A percentile compares a stretch with the other conserved stretches of the same genome.
Evolutionary conservation across 2,113 vertebrate species (phyloP).

Genomic region (Pimephales promelas): DNA sequence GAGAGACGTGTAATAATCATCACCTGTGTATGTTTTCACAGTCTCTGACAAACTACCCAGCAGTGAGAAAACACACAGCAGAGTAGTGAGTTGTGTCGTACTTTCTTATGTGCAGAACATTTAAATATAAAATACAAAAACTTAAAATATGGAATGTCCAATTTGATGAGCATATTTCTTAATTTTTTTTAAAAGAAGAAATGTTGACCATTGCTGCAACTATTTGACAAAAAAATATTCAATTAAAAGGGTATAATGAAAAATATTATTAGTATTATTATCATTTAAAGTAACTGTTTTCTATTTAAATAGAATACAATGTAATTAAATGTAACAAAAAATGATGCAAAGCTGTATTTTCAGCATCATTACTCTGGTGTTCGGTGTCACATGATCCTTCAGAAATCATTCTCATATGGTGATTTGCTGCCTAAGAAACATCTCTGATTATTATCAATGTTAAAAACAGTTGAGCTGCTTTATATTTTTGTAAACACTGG

Average conservation of each 20-base stretch:
- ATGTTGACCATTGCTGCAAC: background rate
- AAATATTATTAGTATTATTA: too few relatives aligned
- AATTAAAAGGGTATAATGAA: background rate
- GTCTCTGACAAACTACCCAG: background rate
- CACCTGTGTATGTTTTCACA: background rate
- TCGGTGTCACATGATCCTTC: background rate
- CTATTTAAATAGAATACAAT: background rate
- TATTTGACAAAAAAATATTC: background rate
- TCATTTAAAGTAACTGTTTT: background rate
- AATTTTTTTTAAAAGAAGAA: background rate
- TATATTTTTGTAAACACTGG: background rate
- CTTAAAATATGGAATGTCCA: background rate
- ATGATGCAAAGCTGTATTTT: too few relatives aligned
- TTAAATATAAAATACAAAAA: background rate
- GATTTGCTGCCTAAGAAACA: background rate
- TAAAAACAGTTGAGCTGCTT: background rate
- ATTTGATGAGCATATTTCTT: background rate
- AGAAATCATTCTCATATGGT: background rate
- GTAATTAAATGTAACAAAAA: background rate
- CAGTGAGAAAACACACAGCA: background rate
- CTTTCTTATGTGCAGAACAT: background rate
- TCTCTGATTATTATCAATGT: background rate
- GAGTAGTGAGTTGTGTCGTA: background rate
- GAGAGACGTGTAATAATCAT: background rate
- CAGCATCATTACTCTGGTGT: too few relatives aligned